These are phyloP conservation scores for Sebastes itinus DNA, from an alignment of 2,797 vertebrate genomes.

Conservation along the genomic window DNA sequence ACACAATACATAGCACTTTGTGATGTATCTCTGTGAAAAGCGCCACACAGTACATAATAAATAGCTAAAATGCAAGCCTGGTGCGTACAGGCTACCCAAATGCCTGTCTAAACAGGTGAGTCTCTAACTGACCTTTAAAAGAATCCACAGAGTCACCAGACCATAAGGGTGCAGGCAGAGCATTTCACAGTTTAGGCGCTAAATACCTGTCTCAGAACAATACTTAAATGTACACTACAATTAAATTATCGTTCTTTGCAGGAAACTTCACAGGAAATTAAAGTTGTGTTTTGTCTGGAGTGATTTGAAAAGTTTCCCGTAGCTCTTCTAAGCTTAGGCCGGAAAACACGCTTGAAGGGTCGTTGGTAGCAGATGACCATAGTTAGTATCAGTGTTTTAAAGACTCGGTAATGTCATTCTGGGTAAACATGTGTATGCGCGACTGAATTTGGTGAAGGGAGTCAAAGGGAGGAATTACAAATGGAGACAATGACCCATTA, in stretches of 20 bases:
- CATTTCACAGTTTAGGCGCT: too few species aligned
- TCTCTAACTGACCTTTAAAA: too few species aligned
- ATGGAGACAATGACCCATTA: constrained; percentile 17
- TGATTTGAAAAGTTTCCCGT: neutral
- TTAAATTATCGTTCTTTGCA: neutral
- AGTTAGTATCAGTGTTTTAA: neutral
- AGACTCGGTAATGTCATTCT: neutral
- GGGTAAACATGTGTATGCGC: neutral
- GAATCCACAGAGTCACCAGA: too few species aligned
- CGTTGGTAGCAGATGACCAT: neutral
- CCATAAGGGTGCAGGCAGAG: rapidly evolving
- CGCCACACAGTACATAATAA: too few species aligned
- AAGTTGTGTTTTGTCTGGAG: neutral
- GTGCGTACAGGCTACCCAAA: too few species aligned
- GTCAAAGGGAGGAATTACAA: constrained; percentile 26
- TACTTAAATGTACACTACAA: neutral
- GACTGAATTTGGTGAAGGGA: neutral
- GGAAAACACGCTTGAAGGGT: neutral
- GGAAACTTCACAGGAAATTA: neutral
- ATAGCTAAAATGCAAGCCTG: too few species aligned
- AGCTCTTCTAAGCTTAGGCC: neutral
- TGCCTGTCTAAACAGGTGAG: rapidly evolving
- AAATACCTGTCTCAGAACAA: neutral
- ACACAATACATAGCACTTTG: too few species aligned
- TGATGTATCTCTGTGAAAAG: too few species aligned